A percentile compares a stretch with the other conserved stretches of the same genome.
Conservation (phyloP, 1,140 invertebrate genomes). For the Eciton burchellii region DNA sequence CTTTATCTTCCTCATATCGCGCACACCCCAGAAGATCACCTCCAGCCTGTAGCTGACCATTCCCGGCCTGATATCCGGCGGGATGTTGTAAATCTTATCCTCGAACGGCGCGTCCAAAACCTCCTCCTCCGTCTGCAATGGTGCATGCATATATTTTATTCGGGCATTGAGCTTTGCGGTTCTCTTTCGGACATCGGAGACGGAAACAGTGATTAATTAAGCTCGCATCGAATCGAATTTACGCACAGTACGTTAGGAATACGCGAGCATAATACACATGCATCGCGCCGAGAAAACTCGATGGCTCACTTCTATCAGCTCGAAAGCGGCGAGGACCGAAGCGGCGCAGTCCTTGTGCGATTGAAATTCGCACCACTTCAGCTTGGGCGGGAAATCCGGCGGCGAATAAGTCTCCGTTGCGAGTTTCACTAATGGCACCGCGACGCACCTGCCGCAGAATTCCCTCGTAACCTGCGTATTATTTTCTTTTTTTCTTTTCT, state of each 20-base stretch:
- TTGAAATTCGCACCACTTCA: conserved; percentile 86
- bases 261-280: neutral
- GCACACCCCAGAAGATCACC: conserved; percentile 88
- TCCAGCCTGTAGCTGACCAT: conserved; percentile 85
- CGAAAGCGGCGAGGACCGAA: conserved; percentile 86
- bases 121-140: conserved; percentile 72
- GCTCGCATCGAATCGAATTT: conserved; percentile 10
- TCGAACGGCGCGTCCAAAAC: conserved; percentile 71
- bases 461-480: conserved; percentile 85
- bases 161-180: neutral
- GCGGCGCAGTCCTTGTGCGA: conserved; percentile 83
- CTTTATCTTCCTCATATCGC: conserved; percentile 86
- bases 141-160: conserved; percentile 34
- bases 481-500: no score
- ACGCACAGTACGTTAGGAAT: neutral
- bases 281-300: conserved; percentile 1
- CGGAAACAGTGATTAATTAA: neutral
- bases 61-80: conserved; percentile 85
- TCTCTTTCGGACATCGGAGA: neutral
- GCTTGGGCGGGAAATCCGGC: conserved; percentile 85
- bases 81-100: conserved; percentile 82
- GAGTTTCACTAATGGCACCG: conserved; percentile 85
- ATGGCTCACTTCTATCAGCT: conserved; percentile 85
- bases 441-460: conserved; percentile 85
- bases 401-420: conserved; percentile 81